Evolutionary conservation across 2,113 vertebrate species (phyloP).

Genomic region (Coracopsis vasa): DNA sequence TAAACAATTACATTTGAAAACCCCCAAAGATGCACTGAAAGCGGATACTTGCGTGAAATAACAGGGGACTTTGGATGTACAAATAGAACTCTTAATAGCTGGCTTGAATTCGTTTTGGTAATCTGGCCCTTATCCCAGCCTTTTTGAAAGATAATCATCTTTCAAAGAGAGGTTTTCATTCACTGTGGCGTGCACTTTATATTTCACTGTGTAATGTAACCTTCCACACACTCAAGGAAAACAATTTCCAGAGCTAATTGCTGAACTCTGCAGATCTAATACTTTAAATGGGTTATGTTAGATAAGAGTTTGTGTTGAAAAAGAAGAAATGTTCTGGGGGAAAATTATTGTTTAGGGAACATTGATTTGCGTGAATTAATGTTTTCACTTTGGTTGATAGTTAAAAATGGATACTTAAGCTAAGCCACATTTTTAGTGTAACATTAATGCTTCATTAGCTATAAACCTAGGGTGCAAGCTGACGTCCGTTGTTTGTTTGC

Average conservation of each 20-base stretch:
- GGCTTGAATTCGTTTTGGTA: not conserved
- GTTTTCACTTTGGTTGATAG: slow-evolving; percentile 39
- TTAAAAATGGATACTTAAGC: slow-evolving; percentile 18
- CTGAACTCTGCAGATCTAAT: slow-evolving; percentile 29
- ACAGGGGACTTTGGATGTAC: not conserved
- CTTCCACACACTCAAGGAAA: slow-evolving; percentile 7
- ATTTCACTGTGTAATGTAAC: slow-evolving; percentile 17
- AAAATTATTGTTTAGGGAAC: slow-evolving; percentile 50
- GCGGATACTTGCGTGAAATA: not conserved
- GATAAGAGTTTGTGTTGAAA: slow-evolving; percentile 46
- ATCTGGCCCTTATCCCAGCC: slow-evolving; percentile 24
- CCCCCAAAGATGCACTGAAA: not conserved
- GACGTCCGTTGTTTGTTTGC: not conserved
- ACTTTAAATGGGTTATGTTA: not conserved
- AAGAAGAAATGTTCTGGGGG: not conserved
- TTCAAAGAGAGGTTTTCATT: slow-evolving; percentile 33
- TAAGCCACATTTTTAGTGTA: not conserved
- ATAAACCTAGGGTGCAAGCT: not conserved
- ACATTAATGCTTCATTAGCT: not conserved
- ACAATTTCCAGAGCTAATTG: slow-evolving; percentile 44
- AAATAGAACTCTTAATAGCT: not conserved
- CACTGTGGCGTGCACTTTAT: not conserved
- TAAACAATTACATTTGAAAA: not conserved
- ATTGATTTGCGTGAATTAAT: slow-evolving; percentile 47
- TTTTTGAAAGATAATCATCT: slow-evolving; percentile 4